phyloP scores from a whole-genome alignment of 2,113 vertebrate species.

The Atractosteus spatula region DNA sequence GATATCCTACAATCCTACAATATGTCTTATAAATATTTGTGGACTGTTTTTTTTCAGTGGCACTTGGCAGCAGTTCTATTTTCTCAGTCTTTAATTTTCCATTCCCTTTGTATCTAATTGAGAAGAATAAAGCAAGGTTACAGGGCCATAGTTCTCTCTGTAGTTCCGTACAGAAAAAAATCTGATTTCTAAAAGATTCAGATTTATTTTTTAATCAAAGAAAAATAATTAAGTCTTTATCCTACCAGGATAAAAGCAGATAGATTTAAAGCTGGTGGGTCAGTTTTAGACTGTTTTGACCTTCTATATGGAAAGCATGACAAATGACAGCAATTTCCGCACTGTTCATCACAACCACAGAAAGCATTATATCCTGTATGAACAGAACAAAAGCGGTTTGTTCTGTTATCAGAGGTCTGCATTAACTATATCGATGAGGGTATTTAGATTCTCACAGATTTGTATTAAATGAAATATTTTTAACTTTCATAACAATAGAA shows the following conservation, averaged over 20 bases:
- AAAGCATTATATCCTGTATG: background rate
- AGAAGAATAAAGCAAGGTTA: background rate
- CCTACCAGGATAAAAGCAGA: background rate
- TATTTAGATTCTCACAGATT: too few species aligned
- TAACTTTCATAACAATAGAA: too few species aligned
- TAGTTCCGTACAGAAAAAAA: too few species aligned
- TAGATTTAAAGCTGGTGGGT: background rate
- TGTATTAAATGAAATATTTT: too few species aligned
- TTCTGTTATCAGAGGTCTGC: background rate
- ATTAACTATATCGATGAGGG: too few species aligned
- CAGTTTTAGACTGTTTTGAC: background rate
- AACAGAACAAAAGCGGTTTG: background rate
- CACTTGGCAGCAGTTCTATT: too few species aligned
- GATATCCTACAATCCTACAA: too few species aligned
- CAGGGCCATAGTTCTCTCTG: background rate
- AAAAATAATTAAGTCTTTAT: too few species aligned
- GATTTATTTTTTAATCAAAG: constrained; percentile 12
- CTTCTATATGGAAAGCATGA: background rate
- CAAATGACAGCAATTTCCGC: background rate
- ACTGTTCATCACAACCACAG: background rate
- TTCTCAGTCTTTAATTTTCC: background rate
- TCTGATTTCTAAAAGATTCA: too few species aligned
- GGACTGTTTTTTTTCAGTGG: too few species aligned
- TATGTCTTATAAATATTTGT: too few species aligned
- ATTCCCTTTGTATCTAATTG: background rate